phyloP scores from a whole-genome alignment of 2,888 invertebrate genomes.

The Drosophila melanocephala region DNA sequence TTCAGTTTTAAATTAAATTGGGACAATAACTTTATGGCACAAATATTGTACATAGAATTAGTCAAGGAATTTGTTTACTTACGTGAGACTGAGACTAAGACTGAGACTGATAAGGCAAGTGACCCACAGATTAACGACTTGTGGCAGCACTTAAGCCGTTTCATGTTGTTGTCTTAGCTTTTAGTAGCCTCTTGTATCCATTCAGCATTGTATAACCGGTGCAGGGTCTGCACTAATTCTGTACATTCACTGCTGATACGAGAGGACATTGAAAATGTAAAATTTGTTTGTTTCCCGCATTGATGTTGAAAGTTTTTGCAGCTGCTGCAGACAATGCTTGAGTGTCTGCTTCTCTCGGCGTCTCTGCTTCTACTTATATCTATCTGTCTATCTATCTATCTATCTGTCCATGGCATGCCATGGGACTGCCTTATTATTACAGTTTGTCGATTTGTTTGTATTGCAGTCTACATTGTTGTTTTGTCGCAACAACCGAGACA shows the following conservation, averaged over 20 bases:
- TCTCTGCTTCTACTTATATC: not conserved
- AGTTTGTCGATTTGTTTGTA: slow-evolving; percentile 74
- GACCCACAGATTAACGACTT: slow-evolving; percentile 47
- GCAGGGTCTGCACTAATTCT: not conserved
- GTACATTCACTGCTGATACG: slow-evolving; percentile 1
- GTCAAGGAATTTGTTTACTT: not conserved
- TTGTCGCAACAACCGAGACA: slow-evolving; percentile 27
- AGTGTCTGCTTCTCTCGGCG: slow-evolving; percentile 3
- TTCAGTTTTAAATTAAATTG: not conserved
- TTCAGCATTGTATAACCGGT: slow-evolving; percentile 23
- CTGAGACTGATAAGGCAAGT: slow-evolving; percentile 11
- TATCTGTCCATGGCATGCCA: slow-evolving; percentile 46
- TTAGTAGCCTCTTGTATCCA: slow-evolving; percentile 11
- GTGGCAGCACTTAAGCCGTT: slow-evolving; percentile 48
- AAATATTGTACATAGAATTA: not conserved
- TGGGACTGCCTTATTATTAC: slow-evolving; percentile 66
- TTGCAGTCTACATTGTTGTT: slow-evolving; percentile 65
- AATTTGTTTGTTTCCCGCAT: slow-evolving; percentile 76
- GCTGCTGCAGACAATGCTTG: slow-evolving; percentile 71
- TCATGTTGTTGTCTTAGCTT: slow-evolving; percentile 19
- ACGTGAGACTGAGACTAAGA: not conserved
- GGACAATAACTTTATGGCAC: not conserved
- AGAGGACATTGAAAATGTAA: slow-evolving; percentile 63
- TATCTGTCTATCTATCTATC: slow-evolving; percentile 46
- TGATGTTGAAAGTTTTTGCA: slow-evolving; percentile 76